Base-by-base conservation (phyloP, 2,888 invertebrate genomes). In the Scelioninae gen. 2 region DNA sequence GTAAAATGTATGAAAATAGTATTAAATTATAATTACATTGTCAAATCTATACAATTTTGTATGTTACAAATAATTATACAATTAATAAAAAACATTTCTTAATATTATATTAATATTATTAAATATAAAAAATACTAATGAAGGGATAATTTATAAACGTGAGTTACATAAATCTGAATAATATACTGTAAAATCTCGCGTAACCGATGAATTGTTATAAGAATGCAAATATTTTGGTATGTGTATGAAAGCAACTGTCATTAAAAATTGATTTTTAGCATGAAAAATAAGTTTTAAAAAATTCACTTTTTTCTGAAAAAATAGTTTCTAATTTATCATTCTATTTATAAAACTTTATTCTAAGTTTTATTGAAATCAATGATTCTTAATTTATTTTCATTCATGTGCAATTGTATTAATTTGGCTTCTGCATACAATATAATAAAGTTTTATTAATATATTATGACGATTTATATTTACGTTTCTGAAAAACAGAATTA, bases 21-120 rank as follows among this genome's bases (percentile, higher is more conserved):
- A 43, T 57, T 73, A 67, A 33, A 58, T 73, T 61, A 18, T 50
- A 67, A 43, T 57, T 73, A 67, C 39, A 58, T 73, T 61, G 25
- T 50, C 25, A 63, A 68, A 63, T 73, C 55, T 73, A 73, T 73
- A 73, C 73, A 68, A 68, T 73, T 63, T 73, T 67, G 63, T 67
- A 73, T 73, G 58, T 63, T 73, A 73, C 67, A 73, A 69, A 61
- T 65, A 72, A 64, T 69, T 69, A 37, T 67, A 63, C 53, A 71
- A 63, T 58, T 57, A 63, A 64, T 57, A 70, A 69, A 70, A 61
- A 64, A 52, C 31, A 50, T 50, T 52, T 48, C 46, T 64, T 70
- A 70, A 43, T 52, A 41, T 52, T 65, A 60, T 55, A 61, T 65
- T 60, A 52, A 19, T 72, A 65, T 41, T 67, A 61, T 63, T 71